Conservation (phyloP, 2,113 vertebrate genomes). For the Ochotona curzoniae region DNA sequence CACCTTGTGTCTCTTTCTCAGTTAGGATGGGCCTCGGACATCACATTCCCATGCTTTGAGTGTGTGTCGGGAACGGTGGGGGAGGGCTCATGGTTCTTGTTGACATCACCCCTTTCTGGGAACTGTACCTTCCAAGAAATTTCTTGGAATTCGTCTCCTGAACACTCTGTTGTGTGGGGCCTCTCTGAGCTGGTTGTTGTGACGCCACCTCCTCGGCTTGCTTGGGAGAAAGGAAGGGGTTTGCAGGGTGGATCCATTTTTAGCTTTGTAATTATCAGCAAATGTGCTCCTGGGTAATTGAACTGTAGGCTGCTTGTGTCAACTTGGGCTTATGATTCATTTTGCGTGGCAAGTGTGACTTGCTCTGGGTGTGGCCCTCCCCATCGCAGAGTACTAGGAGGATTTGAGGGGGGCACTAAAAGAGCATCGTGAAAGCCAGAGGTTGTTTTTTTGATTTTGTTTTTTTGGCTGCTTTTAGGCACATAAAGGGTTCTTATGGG, state of each 20-base stretch:
- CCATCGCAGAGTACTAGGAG: accelerated
- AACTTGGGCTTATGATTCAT: slow-evolving; percentile 30
- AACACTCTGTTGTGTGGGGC: slow-evolving; percentile 23
- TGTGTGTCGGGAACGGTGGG: accelerated
- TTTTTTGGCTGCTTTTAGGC: background rate
- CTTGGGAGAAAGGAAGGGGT: slow-evolving; percentile 44
- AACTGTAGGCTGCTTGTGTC: slow-evolving; percentile 45
- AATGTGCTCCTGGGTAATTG: slow-evolving; percentile 58
- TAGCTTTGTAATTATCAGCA: slow-evolving; percentile 70
- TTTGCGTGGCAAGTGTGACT: background rate
- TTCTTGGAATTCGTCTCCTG: slow-evolving; percentile 43
- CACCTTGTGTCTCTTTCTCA: background rate
- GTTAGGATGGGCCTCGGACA: background rate
- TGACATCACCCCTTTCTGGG: slow-evolving; percentile 41
- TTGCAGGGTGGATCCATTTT: slow-evolving; percentile 59
- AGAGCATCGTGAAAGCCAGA: accelerated
- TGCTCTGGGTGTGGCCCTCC: background rate
- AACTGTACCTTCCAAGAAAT: slow-evolving; percentile 72
- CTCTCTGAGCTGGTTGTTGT: slow-evolving; percentile 33
- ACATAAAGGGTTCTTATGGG: accelerated
- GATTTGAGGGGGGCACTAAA: background rate
- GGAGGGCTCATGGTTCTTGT: background rate
- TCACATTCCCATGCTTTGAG: background rate
- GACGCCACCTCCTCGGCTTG: slow-evolving; percentile 70
- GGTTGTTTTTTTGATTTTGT: too few species aligned